Conservation (phyloP, 2,797 vertebrate species). For the Denticeps clupeoides region DNA sequence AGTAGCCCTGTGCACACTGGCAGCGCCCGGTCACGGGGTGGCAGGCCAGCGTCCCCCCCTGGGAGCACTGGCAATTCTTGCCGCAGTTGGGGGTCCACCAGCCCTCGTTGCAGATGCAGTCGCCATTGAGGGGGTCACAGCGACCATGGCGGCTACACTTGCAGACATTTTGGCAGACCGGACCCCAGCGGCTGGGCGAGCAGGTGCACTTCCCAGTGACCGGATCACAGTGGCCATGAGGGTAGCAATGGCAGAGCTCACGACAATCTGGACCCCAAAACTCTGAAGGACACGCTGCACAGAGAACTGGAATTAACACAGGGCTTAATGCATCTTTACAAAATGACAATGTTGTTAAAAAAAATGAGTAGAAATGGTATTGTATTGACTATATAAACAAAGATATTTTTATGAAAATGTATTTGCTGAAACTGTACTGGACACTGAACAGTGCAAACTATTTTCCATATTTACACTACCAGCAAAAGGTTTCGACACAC, state of each 20-base stretch:
- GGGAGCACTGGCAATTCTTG: constrained; percentile 65
- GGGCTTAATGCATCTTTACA: too few species aligned
- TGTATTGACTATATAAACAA: too few species aligned
- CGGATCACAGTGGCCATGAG: constrained; percentile 68
- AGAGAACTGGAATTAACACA: too few species aligned
- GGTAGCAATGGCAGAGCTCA: constrained; percentile 68
- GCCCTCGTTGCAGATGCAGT: constrained; percentile 75
- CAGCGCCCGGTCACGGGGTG: constrained; percentile 68
- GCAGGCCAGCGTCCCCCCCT: constrained; percentile 45
- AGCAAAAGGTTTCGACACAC: too few species aligned
- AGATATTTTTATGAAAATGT: too few species aligned
- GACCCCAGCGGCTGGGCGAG: constrained; percentile 69
- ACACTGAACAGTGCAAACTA: too few species aligned
- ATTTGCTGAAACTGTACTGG: too few species aligned
- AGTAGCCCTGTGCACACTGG: constrained; percentile 64
- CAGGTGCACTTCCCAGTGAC: constrained; percentile 73
- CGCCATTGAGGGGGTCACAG: constrained; percentile 65
- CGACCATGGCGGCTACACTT: constrained; percentile 62
- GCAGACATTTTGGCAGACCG: constrained; percentile 66
- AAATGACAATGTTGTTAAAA: too few species aligned
- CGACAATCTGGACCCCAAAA: constrained; percentile 90
- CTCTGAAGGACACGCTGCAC: constrained; percentile 72
- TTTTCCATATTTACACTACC: too few species aligned
- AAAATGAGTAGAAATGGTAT: too few species aligned
- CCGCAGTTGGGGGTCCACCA: constrained; percentile 73